Evolutionary conservation across 2,113 vertebrate species (phyloP).

Genomic region (Pygoscelis adeliae): DNA sequence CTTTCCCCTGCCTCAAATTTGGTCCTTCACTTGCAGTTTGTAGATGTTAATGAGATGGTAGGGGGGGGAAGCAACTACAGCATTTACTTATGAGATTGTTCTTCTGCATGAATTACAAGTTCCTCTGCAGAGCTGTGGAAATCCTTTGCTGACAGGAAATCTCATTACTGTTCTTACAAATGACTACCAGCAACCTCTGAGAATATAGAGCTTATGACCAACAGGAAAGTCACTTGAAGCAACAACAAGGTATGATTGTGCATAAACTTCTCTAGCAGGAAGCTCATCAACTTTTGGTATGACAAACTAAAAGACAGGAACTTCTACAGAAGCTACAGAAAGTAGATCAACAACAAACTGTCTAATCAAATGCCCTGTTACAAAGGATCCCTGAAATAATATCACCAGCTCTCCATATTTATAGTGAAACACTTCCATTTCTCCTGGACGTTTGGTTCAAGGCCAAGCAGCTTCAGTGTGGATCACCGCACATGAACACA

Average conservation of each 20-base stretch:
- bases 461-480: not conserved
- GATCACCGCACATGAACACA: fast-evolving
- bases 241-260: fast-evolving
- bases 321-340: not conserved
- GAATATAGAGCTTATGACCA: not conserved
- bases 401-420: not conserved
- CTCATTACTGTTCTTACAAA: not conserved
- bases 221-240: not conserved
- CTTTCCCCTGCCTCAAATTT: not conserved
- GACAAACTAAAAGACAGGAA: not conserved
- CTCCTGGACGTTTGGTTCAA: not conserved
- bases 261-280: not conserved
- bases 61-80: not conserved
- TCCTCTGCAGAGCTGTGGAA: not conserved
- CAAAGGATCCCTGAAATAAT: not conserved
- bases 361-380: not conserved
- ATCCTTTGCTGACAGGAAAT: not conserved
- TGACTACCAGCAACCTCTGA: not conserved
- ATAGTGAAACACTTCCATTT: not conserved
- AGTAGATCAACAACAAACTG: not conserved
- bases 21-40: not conserved
- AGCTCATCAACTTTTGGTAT: not conserved
- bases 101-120: not conserved
- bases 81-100: not conserved
- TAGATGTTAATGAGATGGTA: not conserved